Conservation (phyloP, 2,797 vertebrate species). For the Myotis myotis region DNA sequence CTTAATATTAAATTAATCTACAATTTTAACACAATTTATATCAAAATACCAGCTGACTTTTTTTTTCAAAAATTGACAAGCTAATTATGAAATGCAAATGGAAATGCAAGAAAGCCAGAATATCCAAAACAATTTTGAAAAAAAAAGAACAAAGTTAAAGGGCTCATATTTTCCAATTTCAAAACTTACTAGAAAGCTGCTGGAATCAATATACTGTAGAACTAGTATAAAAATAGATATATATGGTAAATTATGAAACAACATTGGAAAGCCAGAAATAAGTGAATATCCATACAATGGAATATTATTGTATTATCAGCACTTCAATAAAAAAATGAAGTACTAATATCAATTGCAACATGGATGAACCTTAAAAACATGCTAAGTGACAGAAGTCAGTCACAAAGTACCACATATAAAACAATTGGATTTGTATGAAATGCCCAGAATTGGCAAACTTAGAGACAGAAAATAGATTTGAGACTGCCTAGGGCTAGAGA, state of each 20-base stretch:
- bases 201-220: not conserved
- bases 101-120: not conserved
- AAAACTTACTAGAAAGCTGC: not conserved
- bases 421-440: not conserved
- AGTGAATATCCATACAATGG: not conserved
- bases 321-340: not conserved
- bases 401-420: not conserved
- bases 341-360: not conserved
- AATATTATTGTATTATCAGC: not conserved
- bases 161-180: not conserved
- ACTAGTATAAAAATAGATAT: not conserved
- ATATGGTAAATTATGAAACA: not conserved
- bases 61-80: not conserved
- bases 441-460: not conserved
- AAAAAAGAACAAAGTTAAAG: not conserved
- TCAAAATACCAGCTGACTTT: conserved; percentile 20
- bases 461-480: not conserved
- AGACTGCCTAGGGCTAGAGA: not conserved
- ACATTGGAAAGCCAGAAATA: not conserved
- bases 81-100: not conserved
- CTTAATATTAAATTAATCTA: conserved; percentile 38
- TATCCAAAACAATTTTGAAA: conserved; percentile 6
- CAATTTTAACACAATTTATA: conserved; percentile 27
- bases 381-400: not conserved
- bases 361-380: not conserved